Evolutionary conservation across 2,888 invertebrate genomes (phyloP).

Genomic region (Plagodis dolabraria): DNA sequence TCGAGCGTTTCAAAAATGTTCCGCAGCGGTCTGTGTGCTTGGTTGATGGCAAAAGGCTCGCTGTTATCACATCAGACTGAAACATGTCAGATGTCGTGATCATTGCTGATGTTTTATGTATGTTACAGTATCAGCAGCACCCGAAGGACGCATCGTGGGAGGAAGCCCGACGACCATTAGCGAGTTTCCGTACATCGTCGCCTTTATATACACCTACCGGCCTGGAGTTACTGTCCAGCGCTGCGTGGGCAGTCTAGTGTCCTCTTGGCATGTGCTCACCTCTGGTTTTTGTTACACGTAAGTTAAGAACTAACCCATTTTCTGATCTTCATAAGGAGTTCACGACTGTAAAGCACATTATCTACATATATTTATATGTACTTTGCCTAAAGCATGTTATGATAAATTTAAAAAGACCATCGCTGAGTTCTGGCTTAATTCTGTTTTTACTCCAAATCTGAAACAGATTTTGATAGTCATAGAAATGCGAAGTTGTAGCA

Average conservation of each 20-base stretch:
- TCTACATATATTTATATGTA: neutral
- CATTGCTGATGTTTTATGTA: no score
- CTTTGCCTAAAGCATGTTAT: no score
- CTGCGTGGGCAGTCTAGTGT: constrained; percentile 63
- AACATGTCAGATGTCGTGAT: no score
- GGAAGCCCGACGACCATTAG: constrained; percentile 56
- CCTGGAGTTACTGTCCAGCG: constrained; percentile 57
- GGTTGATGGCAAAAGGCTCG: no score
- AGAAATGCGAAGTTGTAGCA: no score
- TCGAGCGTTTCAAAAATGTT: no score
- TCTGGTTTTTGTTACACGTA: constrained; percentile 62
- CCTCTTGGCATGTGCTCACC: constrained; percentile 62
- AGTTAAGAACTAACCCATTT: constrained; percentile 36
- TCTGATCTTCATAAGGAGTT: neutral
- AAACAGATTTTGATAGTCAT: no score
- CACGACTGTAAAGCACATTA: neutral
- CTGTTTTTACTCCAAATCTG: no score
- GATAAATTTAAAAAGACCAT: no score
- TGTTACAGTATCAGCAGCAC: constrained; percentile 50
- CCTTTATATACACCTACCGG: constrained; percentile 55
- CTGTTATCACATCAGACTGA: no score
- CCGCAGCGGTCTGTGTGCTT: no score
- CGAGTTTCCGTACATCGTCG: constrained; percentile 55
- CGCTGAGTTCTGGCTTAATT: neutral
- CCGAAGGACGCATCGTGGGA: constrained; percentile 54